Evolutionary conservation across 2,888 invertebrate species (phyloP), one percentile per base, ranked within the genome.

Genomic region (Cybosia mesomella): DNA sequence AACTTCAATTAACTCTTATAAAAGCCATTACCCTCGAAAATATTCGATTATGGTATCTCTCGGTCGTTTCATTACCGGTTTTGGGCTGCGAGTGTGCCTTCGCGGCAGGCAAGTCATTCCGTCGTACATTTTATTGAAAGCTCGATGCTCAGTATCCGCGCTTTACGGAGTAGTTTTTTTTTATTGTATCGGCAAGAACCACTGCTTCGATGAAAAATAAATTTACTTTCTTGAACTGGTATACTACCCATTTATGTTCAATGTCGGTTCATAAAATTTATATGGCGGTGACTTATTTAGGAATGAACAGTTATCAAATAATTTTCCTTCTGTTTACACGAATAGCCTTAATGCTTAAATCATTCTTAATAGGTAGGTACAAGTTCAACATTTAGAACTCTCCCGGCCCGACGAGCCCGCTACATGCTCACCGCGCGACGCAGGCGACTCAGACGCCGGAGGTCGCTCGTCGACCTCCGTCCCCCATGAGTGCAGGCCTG

Each of bases 61-160:
- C 69, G 81, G 82, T 75, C 79, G 83, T 85, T 85, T 84, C 83
- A 83, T 86, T 88, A 87, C 87, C 87, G 85, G 88, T 87, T 87
- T 78, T 77, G 77, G 72, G 73, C 68, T 28, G 77, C 36, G 69
- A 73, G 54, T 67, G 70, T 70, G 70, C 43, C 64, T 68, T 39
- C 74, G 64, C 68, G 78, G 81, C 86, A 67, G 78, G 80, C 84
- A 85, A 81, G 83, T 78, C 86, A 83, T 84, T 87, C 81, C 81
- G 83, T 84, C 81, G 84, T 84, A 79, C 70, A 86, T 83, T 89
- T 89, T 89, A 89, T 89, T 87, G 83, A 83, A 86, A 86, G 83
- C 84, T 83, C 78, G 77, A 85, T 84, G 79, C 78, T 81, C 79
- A 85, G 69, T 75, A 77, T 79, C 80, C 77, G 70, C 83, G 70